Evolutionary conservation across 64 coral and sea anemone species (phyloP), one percentile per base, ranked within the genome.

Genomic region (Hydrozoanthus tunicans): DNA sequence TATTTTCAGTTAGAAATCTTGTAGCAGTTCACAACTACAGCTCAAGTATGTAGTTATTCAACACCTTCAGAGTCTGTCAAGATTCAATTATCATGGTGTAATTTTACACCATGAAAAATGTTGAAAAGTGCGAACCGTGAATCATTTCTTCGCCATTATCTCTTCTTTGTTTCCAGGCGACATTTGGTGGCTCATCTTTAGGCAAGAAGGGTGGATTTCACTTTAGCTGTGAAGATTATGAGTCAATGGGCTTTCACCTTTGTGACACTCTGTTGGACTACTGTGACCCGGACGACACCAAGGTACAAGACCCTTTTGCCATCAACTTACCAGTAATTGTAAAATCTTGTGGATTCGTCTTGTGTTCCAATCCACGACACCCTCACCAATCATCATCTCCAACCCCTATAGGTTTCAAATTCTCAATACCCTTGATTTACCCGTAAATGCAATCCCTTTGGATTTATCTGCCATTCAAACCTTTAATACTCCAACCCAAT

Each of bases 261-360:
- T 98, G 95, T 90, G 95, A 98, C 23, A 98, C 95, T 32, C 56
- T 98, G 23, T 71, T 98, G 14, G 95, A 98, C 56, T 98, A 92
- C 61, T 98, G 95, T 77, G 95, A 98, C 89, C 95, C 95, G 27
- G 95, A 98, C 70, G 57, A 84, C 23, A 81, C 82, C 4, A 98
- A 98, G 95, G 95, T 94, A 68, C 78, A 3, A 56, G 58, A 11
- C 53, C 3, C 23, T 43, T 62, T 61, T 59, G 5, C 12, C 59
- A 81, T 65, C 63, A 77, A 11, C 26, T 11, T 77, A 51, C 11
- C 25, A 77, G 5, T 5, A 57, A 17, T 17, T 79, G 53, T 54
- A 56, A 56, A 8, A 78, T 14, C 8, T 78, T 78, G 75, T 53
- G 25, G 52, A 53, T 0, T 59, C 8, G 4, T 79, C 0, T 64